A percentile compares a stretch with the other conserved stretches of the same genome.
Conservation (phyloP, 2,888 invertebrate genomes). For the Plebejus melissa region DNA sequence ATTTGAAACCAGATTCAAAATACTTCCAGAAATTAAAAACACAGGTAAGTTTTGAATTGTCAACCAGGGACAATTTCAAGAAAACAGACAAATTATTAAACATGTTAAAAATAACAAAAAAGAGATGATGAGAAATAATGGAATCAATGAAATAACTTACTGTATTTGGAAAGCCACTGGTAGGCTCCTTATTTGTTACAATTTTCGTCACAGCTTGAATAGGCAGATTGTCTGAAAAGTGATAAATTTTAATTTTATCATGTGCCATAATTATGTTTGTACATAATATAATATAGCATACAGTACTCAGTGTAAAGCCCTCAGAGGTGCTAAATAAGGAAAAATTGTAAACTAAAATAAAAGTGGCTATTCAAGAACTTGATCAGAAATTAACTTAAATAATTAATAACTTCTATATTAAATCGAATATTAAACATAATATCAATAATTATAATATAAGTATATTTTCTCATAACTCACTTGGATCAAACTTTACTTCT, state of each 20-base stretch:
- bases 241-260: not conserved
- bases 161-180: not conserved
- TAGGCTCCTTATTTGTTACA: not conserved
- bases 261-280: not conserved
- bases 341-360: too few relatives aligned
- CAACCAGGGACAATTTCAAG: not conserved
- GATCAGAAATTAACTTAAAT: too few relatives aligned
- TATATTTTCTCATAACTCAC: constrained; percentile 48
- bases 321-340: too few relatives aligned
- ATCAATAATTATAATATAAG: not conserved
- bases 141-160: not conserved
- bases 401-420: too few relatives aligned
- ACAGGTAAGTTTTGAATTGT: not conserved
- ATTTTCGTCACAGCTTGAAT: not conserved
- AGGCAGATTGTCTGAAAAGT: constrained; percentile 6
- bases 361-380: too few relatives aligned
- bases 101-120: not conserved
- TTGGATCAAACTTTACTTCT: constrained; percentile 62
- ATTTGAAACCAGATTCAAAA: too few relatives aligned
- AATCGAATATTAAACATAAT: too few relatives aligned
- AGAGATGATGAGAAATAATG: too few relatives aligned
- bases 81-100: not conserved
- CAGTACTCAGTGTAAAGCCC: not conserved
- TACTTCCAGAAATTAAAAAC: too few relatives aligned
- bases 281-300: not conserved